phyloP scores from a whole-genome alignment of 2,888 invertebrate species.

The Drosophila stalkeri region DNA sequence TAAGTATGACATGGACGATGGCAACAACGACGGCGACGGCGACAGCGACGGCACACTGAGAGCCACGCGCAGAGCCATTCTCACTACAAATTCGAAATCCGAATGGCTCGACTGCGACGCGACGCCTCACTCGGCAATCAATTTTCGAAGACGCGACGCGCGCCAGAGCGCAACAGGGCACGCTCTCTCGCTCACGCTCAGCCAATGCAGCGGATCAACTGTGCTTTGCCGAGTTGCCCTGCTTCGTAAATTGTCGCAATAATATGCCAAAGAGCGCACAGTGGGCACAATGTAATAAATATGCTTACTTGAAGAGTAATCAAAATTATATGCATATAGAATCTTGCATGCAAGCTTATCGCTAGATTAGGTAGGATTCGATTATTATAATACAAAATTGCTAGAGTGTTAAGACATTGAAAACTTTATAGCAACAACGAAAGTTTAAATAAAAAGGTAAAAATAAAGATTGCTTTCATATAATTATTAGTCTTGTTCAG shows the following conservation, averaged over 20 bases:
- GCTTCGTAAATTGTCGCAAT: conserved; percentile 40
- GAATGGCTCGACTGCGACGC: conserved; percentile 47
- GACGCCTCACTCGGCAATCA: conserved; percentile 65
- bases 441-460: too few species aligned
- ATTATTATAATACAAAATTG: background rate
- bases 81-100: conserved; percentile 57
- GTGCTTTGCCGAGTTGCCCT: conserved; percentile 21
- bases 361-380: background rate
- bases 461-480: background rate
- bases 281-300: conserved; percentile 20
- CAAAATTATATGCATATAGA: background rate
- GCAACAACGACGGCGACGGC: conserved; percentile 35
- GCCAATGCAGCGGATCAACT: conserved; percentile 20
- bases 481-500: background rate
- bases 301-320: background rate
- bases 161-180: conserved; percentile 74
- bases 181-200: conserved; percentile 63
- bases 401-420: too few species aligned
- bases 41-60: conserved; percentile 58
- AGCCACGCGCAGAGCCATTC: conserved; percentile 72
- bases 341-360: background rate
- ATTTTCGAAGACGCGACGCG: conserved; percentile 77
- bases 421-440: too few species aligned
- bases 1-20: conserved; percentile 82
- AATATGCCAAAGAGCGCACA: conserved; percentile 45